Conservation (phyloP, 2,888 invertebrate genomes). For the Poecilobothrus nobilitatus region DNA sequence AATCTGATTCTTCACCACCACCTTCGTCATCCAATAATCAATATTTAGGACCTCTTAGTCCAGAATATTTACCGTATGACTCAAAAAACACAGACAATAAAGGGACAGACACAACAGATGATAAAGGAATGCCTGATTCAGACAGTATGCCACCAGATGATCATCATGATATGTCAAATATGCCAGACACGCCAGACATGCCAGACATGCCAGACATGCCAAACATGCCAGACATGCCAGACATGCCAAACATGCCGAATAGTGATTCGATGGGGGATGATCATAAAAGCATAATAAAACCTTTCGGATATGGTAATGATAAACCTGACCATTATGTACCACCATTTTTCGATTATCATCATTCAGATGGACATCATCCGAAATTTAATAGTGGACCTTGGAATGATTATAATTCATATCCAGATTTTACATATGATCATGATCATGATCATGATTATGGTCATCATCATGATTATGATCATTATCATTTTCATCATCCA, state of each 20-base stretch:
- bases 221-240: constrained; percentile 8
- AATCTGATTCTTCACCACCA: constrained; percentile 21
- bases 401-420: neutral
- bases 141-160: constrained; percentile 9
- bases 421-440: constrained; percentile 16
- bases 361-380: constrained; percentile 29
- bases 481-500: constrained; percentile 26
- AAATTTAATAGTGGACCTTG: constrained; percentile 5
- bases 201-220: constrained; percentile 14
- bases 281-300: constrained; percentile 15
- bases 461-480: constrained; percentile 26
- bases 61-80: constrained; percentile 25
- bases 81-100: neutral
- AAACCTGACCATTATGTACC: constrained; percentile 10
- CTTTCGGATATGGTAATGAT: constrained; percentile 11
- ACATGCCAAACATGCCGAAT: constrained; percentile 9
- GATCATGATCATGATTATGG: constrained; percentile 30
- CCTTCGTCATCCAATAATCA: constrained; percentile 22
- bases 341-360: constrained; percentile 20
- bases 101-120: constrained; percentile 8
- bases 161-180: constrained; percentile 15
- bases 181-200: constrained; percentile 4
- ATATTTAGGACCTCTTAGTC: constrained; percentile 29
- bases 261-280: constrained; percentile 7
- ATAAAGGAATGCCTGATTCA: neutral